These are phyloP conservation scores for Hystrix brachyura DNA, from an alignment of 2,113 vertebrate species.

Conservation along the genomic window DNA sequence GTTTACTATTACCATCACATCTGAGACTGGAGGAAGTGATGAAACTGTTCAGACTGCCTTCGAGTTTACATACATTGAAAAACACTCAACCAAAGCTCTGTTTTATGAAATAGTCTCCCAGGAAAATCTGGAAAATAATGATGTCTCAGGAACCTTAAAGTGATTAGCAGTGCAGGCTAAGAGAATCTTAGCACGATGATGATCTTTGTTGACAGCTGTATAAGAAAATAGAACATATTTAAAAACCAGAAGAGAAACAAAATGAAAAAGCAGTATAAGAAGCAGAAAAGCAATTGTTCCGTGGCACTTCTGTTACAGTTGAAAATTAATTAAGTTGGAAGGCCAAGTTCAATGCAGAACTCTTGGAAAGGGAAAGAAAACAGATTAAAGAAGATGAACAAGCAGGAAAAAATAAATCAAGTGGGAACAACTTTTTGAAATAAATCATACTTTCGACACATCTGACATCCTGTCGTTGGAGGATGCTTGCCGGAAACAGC, in stretches of 20 bases:
- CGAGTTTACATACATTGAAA: constrained; percentile 94
- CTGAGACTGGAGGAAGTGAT: constrained; percentile 91
- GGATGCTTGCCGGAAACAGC: background rate
- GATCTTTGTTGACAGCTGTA: background rate
- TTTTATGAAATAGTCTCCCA: constrained; percentile 89
- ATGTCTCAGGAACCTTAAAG: background rate
- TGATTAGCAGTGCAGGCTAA: background rate
- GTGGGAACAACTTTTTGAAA: background rate
- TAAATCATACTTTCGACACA: background rate
- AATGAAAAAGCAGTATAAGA: background rate
- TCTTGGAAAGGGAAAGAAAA: background rate
- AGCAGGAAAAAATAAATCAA: background rate
- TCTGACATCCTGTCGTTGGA: background rate
- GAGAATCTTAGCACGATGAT: background rate
- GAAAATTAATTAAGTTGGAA: constrained; percentile 90
- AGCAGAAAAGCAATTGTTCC: background rate
- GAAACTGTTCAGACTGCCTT: constrained; percentile 91
- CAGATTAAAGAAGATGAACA: background rate
- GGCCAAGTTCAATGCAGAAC: constrained; percentile 84
- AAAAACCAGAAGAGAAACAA: background rate
- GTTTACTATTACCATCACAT: constrained; percentile 93
- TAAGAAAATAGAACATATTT: background rate
- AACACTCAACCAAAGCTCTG: constrained; percentile 76
- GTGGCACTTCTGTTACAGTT: constrained; percentile 79
- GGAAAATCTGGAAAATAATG: background rate